These are phyloP conservation scores for Drosophila orosa DNA, from an alignment of 1,140 invertebrate species.

Conservation along the genomic window DNA sequence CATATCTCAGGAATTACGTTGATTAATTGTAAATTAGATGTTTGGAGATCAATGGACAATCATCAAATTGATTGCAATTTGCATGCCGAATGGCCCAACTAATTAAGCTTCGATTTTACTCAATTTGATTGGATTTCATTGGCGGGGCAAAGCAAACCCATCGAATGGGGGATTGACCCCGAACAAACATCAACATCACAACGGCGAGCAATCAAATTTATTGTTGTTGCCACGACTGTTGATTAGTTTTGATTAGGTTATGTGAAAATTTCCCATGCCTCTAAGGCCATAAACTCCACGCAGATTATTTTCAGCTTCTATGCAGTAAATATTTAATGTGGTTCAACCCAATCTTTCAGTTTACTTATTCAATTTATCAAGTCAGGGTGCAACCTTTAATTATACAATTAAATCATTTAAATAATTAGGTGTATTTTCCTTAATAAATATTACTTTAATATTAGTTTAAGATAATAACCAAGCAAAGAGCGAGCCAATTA, in stretches of 20 bases:
- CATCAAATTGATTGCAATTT: slow-evolving; percentile 43
- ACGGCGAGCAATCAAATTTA: slow-evolving; percentile 19
- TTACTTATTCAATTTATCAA: not conserved
- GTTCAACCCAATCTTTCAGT: not conserved
- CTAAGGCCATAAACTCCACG: slow-evolving; percentile 1
- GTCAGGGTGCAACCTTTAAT: not conserved
- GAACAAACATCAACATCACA: slow-evolving; percentile 43
- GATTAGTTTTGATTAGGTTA: slow-evolving; percentile 69
- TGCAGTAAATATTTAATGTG: not conserved
- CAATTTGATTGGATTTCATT: slow-evolving; percentile 45
- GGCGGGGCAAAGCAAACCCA: not conserved
- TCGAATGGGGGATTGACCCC: slow-evolving; percentile 37
- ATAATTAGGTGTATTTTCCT: not conserved
- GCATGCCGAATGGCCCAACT: slow-evolving; percentile 43
- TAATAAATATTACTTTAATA: slow-evolving; percentile 2
- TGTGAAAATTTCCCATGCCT: slow-evolving; percentile 29
- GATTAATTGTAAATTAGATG: slow-evolving; percentile 53
- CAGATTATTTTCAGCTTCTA: slow-evolving; percentile 3
- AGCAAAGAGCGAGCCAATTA: not conserved
- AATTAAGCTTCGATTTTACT: slow-evolving; percentile 56
- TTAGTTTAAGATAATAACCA: slow-evolving; percentile 4
- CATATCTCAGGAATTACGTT: slow-evolving; percentile 27
- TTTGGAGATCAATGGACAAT: slow-evolving; percentile 59
- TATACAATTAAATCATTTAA: slow-evolving; percentile 4
- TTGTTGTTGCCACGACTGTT: slow-evolving; percentile 32